Base-by-base conservation (phyloP, 1,140 invertebrate genomes). In the Pomacea maculata region DNA sequence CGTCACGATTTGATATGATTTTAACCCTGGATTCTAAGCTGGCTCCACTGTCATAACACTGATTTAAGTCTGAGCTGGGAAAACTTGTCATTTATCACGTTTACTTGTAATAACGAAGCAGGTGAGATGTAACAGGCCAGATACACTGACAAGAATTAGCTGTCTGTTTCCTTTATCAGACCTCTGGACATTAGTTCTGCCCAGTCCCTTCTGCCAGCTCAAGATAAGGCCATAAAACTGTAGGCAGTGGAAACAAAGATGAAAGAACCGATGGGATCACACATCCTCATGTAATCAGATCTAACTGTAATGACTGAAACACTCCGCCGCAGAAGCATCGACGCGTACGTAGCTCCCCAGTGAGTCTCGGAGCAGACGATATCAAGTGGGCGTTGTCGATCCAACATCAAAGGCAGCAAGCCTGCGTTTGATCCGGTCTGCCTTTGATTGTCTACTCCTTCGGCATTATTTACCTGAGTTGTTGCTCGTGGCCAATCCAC, bases 371-470 rank as follows among this genome's bases (percentile, higher is more conserved):
- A 61, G 57, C n/a, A 19, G 71, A 25, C 71, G 17, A 10, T 52
- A 34, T 52, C 52, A 21, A 12, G 71, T 72, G 52, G 71, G 71
- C 71, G 71, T 72, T 34, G 17, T 72, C 71, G 29, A 52, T 45
- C 17, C 71, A 29, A 72, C 71, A 72, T 72, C 71, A 72, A 72
- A 72, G 71, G 52, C n/a, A 45, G n/a, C 71, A 52, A 21, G 71
- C 29, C 21, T 10, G 10, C 29, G n/a, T 52, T 72, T 19, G 34
- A 72, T 34, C 34, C 17, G 29, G 29, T 15, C 71, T 19, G 17
- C 15, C 25, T 72, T 72, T 72, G 71, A 72, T 25, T 72, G 71
- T 72, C 71, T 72, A 72, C 71, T 72, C 71, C 17, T 52, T 29
- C 71, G 57, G 71, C 52, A 45, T 52, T 45, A 72, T 72, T 29